Evolutionary conservation across 2,797 vertebrate genomes (phyloP), one percentile per base, ranked within the genome.

Genomic region (Martes flavigula): DNA sequence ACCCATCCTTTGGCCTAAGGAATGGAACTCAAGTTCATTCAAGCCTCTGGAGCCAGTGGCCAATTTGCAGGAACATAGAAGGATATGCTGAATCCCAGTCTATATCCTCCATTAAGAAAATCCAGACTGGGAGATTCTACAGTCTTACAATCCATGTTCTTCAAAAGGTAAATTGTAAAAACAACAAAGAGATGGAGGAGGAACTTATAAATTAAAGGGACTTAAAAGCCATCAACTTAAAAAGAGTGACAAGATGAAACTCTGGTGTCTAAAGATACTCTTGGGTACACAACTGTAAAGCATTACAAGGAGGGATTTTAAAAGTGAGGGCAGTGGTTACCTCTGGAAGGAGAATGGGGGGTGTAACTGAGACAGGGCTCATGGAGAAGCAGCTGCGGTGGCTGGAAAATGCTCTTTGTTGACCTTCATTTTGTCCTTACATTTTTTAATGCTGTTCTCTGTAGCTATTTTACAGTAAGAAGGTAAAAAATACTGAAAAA

Each of bases 401-500:
- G 66, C 30, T 54, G 73, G 38, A 13, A 30, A 70, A 77, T 81
- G 68, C 38, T 64, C 56, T 27, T 77, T 77, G n/a, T 58, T 92
- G 38, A n/a, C 1, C 7, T 82, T 38, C 27, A 54, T 70, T 18
- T 48, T 32, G 8, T 58, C 25, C 56, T 91, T 15, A 10, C 1
- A 13, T 92, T 60, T 40, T 84, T 84, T 43, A 40, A 40, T 85
- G 5, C 79, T 21, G 15, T 51, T 94, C 32, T 83, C 5, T 56
- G 25, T 25, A 35, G 72, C 64, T 89, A 17, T 73, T 92, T 96
- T 82, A 95, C 0, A 97, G 48, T 64, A 35, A 93, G 14, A 87
- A 73, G 46, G 11, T 46, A 56, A 83, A 94, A 68, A 14, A 5
- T 23, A 73, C 17, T 46, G 54, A 38, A 83, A 66, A 94, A 70